These are phyloP conservation scores for Esperia sulphurella DNA, from an alignment of 2,888 invertebrate species.

Conservation along the genomic window DNA sequence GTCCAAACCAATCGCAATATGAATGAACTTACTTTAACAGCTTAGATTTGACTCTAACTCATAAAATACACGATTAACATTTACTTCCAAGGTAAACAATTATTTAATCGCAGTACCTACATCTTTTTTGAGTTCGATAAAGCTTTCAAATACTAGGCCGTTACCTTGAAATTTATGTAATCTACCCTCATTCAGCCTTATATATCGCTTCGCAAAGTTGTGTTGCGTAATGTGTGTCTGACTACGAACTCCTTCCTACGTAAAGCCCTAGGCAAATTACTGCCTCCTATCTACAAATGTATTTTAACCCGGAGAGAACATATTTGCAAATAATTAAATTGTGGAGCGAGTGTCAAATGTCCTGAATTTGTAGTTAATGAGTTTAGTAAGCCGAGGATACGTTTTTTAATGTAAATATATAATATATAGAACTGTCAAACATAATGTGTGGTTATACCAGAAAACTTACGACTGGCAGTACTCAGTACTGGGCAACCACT, in stretches of 20 bases:
- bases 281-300: constrained; percentile 9
- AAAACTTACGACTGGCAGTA: no score
- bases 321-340: constrained; percentile 34
- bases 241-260: neutral
- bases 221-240: no score
- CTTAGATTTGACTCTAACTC: no score
- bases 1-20: no score
- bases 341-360: constrained; percentile 19
- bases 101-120: neutral
- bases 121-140: neutral
- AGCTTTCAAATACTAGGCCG: constrained; percentile 1
- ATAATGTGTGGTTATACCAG: no score
- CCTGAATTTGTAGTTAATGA: neutral
- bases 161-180: constrained; percentile 1
- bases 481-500: no score
- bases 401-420: no score
- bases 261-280: constrained; percentile 11
- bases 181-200: neutral
- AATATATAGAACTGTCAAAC: no score
- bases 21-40: no score
- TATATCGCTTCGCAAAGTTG: no score
- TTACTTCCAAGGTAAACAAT: neutral
- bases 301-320: constrained; percentile 16
- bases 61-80: no score
- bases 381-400: neutral